Evolutionary conservation across 2,888 invertebrate genomes (phyloP), one percentile per base, ranked within the genome.

Genomic region (Harmothoe impar): DNA sequence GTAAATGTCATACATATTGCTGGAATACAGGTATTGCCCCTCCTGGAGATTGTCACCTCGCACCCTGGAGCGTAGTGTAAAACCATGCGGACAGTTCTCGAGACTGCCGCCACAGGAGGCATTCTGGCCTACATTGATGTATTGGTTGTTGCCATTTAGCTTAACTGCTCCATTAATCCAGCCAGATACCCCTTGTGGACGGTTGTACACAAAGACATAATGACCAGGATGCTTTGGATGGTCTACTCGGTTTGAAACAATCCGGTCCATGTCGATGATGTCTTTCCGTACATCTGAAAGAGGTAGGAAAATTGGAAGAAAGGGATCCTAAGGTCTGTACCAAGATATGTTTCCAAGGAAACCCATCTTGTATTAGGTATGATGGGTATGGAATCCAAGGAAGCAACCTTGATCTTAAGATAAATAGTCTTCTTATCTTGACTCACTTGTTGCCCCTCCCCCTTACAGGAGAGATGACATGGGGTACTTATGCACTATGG

Each of bases 51-150:
- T 90, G 29, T 93, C 92, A 89, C 94, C 94, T 89, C 94, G 94
- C 85, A 94, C 91, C 94, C 95, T 95, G 72, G 94, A 93, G 0
- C 94, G 94, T 7, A 95, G 92, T 0, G 95, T 95, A 43, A 94
- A 92, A 12, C 95, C 95, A 90, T 95, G 94, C 0, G 89, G 86
- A 91, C 95, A 95, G 78, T 93, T 84, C 20, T 89, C 93, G 51
- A 95, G 91, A 91, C 95, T 95, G 3, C 95, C 95, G 43, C 95
- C 92, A 90, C 95, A 95, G 29, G 92, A 92, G 0, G 90, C 81
- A 25, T 93, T 93, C 10, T 92, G 90, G 0, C 95, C 95, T 1
- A 95, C 89, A 91, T 95, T 94, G 17, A 95, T 91, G 88, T 94
- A 95, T 91, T 95, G 95, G 23, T 91, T 91, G 29, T 92, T 91